Conservation (phyloP, 2,113 vertebrate species). For the Corydoras sp. region DNA sequence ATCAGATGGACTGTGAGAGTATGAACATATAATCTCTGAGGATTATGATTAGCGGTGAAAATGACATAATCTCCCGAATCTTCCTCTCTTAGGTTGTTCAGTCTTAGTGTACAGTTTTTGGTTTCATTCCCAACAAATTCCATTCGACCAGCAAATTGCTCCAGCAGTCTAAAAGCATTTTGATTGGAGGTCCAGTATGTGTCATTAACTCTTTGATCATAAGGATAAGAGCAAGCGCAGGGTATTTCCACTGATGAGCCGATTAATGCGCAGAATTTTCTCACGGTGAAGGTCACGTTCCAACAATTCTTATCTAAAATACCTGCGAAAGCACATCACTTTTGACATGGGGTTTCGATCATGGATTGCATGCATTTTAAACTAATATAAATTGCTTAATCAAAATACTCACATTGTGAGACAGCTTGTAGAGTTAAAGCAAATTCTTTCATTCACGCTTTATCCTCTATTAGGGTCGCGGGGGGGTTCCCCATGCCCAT, state of each 20-base stretch:
- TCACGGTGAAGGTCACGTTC: constrained; percentile 20
- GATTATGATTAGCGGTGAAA: background rate
- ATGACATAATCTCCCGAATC: constrained; percentile 32
- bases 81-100: constrained; percentile 20
- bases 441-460: no score
- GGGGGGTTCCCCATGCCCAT: no score
- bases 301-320: background rate
- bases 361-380: no score
- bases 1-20: background rate
- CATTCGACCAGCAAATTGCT: constrained; percentile 26
- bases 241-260: constrained; percentile 30
- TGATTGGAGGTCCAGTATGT: constrained; percentile 19
- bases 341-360: no score
- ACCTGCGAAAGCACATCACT: constrained; percentile 13
- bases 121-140: constrained; percentile 20
- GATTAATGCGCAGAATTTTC: constrained; percentile 23
- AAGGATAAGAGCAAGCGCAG: constrained; percentile 26
- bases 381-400: no score
- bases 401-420: no score
- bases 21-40: background rate
- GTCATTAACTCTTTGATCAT: background rate
- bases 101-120: constrained; percentile 4
- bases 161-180: background rate
- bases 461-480: no score
- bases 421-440: no score